Base-by-base conservation (phyloP, 1,140 invertebrate species). In the Anoplolepis gracilipes region DNA sequence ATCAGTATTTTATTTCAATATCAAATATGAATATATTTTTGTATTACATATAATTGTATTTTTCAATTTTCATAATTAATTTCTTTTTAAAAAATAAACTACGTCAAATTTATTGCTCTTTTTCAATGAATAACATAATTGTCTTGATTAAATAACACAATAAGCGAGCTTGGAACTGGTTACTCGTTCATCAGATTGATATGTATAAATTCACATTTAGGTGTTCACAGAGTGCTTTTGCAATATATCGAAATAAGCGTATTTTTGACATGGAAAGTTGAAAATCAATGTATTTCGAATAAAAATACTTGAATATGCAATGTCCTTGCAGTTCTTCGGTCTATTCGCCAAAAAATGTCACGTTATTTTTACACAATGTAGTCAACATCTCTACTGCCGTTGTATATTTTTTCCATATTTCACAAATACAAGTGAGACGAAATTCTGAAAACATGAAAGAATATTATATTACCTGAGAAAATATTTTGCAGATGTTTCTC, bases 401-500 rank as follows among this genome's bases (percentile, higher is more conserved):
- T 16, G 13, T 28, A 6, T 46, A 46, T 22, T 30, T 19, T 57
- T 10, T 16, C 8, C 8, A 33, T 25, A 10, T 22, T 65, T 46
- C 30, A 6, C 7, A 46, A 22, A 0, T n/a, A 25, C 22, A 53
- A 49, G 46, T 2, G 8, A 46, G n/a, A 7, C 22, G 28, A 5
- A 11, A 39, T 70, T 46, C 0, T 11, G 36, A 33, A 13, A n/a
- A 6, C n/a, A 46, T 1, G 22, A 10, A 61, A 7, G 1, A 49
- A 39, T 2, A 4, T 33, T 57, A 11, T 53, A 42, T 92, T 94
- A 95, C 94, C 93, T 94, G 94, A 4, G 92, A 92, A 70, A 95
- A 89, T 82, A 92, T 79, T 77, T 92, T 93, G 86, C 91, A 94
- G 85, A 93, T 89, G 78, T 94, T 95, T 79, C 93, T 93, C 67